A percentile compares a stretch with the other conserved stretches of the same genome.
phyloP scores from a whole-genome alignment of 2,797 vertebrate genomes.

The Bradypodion pumilum region DNA sequence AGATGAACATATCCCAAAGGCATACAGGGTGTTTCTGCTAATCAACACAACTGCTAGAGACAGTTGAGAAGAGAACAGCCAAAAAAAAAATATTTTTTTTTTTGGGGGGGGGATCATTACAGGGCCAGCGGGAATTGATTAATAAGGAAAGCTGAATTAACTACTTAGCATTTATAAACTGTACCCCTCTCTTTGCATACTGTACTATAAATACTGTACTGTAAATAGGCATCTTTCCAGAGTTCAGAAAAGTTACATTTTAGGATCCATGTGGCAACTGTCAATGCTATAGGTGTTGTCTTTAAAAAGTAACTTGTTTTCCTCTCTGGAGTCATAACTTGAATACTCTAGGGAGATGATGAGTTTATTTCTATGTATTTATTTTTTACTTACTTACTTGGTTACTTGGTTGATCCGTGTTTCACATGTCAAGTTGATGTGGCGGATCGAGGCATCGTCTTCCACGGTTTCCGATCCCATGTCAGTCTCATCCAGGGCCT shows the following conservation, averaged over 20 bases:
- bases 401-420: too few relatives aligned
- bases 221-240: background rate
- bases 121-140: slow-evolving; percentile 60
- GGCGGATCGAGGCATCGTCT: too few relatives aligned
- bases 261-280: background rate
- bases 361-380: too few relatives aligned
- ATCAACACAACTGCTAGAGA: slow-evolving; percentile 63
- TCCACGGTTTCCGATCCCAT: too few relatives aligned
- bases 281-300: too few relatives aligned
- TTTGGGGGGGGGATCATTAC: slow-evolving; percentile 52
- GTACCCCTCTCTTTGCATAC: slow-evolving; percentile 27
- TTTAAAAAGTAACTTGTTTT: too few relatives aligned
- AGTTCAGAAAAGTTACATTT: background rate
- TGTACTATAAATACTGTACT: background rate
- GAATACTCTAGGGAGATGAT: too few relatives aligned
- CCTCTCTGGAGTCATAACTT: too few relatives aligned
- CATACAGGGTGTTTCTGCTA: slow-evolving; percentile 56
- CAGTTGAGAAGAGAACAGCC: slow-evolving; percentile 59
- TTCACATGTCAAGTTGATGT: too few relatives aligned
- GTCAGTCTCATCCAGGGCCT: too few relatives aligned
- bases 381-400: too few relatives aligned
- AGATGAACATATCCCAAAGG: slow-evolving; percentile 57
- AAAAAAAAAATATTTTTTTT: too few relatives aligned
- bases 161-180: slow-evolving; percentile 60
- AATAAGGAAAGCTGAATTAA: slow-evolving; percentile 65